Conservation (phyloP, 2,888 invertebrate genomes). For the Lysandra coridon region DNA sequence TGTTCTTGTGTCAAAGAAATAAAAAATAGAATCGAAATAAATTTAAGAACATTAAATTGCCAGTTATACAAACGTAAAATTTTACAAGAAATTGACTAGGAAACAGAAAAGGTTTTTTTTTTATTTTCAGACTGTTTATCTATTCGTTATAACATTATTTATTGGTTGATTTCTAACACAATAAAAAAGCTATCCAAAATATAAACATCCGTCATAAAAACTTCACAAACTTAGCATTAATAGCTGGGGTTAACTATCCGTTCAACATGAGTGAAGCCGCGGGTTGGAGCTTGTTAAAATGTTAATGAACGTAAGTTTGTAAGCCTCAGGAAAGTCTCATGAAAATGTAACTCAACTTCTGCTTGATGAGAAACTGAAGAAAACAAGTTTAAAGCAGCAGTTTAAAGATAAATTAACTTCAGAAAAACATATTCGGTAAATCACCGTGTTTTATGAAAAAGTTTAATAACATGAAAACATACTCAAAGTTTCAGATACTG, state of each 20-base stretch:
- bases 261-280: not conserved
- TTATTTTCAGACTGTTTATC: no score
- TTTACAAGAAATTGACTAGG: no score
- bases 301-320: not conserved
- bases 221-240: not conserved
- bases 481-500: not conserved
- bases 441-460: not conserved
- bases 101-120: no score
- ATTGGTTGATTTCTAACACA: no score
- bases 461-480: not conserved
- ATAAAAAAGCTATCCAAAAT: no score
- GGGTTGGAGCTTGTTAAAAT: not conserved
- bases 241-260: not conserved
- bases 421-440: not conserved
- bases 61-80: no score
- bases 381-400: not conserved
- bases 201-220: not conserved
- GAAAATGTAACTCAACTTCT: not conserved
- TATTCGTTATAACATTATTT: no score
- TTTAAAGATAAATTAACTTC: not conserved
- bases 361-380: conserved; percentile 1
- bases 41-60: no score
- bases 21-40: no score
- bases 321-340: not conserved
- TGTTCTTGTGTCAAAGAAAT: no score